Evolutionary conservation across 2,888 invertebrate species (phyloP).

Genomic region (Pristionchus japonicus): DNA sequence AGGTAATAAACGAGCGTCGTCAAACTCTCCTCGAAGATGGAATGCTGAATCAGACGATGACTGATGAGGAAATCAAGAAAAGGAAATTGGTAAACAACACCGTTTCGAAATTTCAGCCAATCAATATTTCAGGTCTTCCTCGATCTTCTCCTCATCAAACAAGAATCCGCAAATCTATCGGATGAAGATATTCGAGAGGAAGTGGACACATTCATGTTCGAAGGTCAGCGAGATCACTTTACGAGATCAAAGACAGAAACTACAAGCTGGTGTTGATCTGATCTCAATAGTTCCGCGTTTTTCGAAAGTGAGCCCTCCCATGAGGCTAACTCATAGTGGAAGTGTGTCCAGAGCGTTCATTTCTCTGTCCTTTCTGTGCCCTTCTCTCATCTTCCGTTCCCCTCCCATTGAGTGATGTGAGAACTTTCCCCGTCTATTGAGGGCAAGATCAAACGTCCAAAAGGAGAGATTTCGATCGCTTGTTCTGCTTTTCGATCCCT

Average conservation of each 20-base stretch:
- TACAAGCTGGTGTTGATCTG: constrained; percentile 76
- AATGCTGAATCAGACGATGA: constrained; percentile 17
- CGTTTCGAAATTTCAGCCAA: not conserved
- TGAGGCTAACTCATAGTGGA: constrained; percentile 50
- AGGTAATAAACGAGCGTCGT: constrained; percentile 52
- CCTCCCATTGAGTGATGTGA: not conserved
- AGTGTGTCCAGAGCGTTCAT: not conserved
- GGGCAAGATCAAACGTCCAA: not conserved
- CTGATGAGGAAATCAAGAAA: constrained; percentile 31
- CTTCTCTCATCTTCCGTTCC: not conserved
- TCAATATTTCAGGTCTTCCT: constrained; percentile 75
- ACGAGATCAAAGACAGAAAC: too few relatives aligned
- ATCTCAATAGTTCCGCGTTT: constrained; percentile 75
- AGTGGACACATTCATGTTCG: constrained; percentile 78
- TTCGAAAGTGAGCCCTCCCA: constrained; percentile 74
- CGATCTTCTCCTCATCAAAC: constrained; percentile 76
- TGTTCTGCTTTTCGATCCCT: not conserved
- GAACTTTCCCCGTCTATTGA: not conserved
- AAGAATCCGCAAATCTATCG: constrained; percentile 73
- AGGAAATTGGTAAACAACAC: constrained; percentile 49
- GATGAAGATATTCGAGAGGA: constrained; percentile 76
- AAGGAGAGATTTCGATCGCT: not conserved
- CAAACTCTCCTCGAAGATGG: constrained; percentile 17
- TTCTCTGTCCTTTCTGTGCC: not conserved
- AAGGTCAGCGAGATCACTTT: constrained; percentile 58